A percentile compares a stretch with the other conserved stretches of the same genome.
phyloP scores from a whole-genome alignment of 2,888 invertebrate species.

The Cacoxenus indagator region DNA sequence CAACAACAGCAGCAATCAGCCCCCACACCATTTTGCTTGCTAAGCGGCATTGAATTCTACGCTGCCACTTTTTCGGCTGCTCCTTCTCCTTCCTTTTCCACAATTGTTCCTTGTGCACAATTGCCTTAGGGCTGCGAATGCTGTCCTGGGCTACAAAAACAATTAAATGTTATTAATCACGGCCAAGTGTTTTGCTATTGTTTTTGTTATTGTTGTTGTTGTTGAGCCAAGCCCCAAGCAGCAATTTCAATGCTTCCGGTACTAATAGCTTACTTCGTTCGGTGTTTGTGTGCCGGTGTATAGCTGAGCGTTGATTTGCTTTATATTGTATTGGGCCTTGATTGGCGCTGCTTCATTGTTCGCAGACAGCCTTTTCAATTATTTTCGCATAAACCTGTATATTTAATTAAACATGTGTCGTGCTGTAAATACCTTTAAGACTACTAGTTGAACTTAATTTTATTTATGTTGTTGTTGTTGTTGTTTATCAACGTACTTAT shows the following conservation, averaged over 20 bases:
- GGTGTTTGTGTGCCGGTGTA: conserved; percentile 26
- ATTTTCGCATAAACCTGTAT: conserved; percentile 52
- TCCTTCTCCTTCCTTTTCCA: not conserved
- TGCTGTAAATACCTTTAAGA: conserved; percentile 2
- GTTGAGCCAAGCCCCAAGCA: conserved; percentile 31
- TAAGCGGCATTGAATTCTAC: too few relatives aligned
- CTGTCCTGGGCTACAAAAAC: conserved; percentile 20
- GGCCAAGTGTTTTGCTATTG: conserved; percentile 32
- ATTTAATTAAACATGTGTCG: conserved; percentile 49
- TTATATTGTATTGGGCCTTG: not conserved
- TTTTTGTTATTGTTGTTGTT: not conserved
- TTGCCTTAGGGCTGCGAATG: not conserved
- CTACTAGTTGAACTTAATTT: not conserved
- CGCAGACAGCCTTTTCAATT: conserved; percentile 35
- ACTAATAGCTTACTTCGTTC: not conserved
- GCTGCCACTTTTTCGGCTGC: not conserved
- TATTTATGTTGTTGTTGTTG: not conserved
- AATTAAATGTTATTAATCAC: conserved; percentile 62
- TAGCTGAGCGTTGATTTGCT: not conserved
- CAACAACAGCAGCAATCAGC: not conserved
- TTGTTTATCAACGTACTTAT: not conserved
- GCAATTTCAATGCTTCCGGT: conserved; percentile 39
- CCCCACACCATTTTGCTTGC: not conserved
- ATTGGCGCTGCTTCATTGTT: not conserved
- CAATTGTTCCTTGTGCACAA: not conserved